These are phyloP conservation scores for Perccottus glenii DNA, from an alignment of 2,113 vertebrate genomes.

Conservation along the genomic window DNA sequence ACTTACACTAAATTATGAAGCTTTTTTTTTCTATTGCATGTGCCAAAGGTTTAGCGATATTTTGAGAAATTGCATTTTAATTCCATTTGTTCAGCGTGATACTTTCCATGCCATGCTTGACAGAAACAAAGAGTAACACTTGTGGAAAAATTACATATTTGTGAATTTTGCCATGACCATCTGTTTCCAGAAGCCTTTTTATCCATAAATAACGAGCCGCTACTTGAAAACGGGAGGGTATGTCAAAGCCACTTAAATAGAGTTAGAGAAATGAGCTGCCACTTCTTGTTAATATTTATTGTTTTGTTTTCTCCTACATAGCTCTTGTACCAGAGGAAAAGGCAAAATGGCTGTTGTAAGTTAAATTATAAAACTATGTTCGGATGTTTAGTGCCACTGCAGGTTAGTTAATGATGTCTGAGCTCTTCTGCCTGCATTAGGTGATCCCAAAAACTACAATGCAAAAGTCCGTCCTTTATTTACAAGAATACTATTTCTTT, in stretches of 20 bases:
- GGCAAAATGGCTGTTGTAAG: slow-evolving; percentile 41
- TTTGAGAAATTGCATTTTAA: slow-evolving; percentile 54
- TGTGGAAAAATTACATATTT: neutral
- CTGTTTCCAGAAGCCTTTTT: slow-evolving; percentile 19
- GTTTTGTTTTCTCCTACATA: slow-evolving; percentile 29
- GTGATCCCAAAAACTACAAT: too few species aligned
- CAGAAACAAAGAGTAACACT: slow-evolving; percentile 26
- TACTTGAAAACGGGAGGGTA: slow-evolving; percentile 22
- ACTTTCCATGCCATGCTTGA: slow-evolving; percentile 26
- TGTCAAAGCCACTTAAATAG: slow-evolving; percentile 26
- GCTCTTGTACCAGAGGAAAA: slow-evolving; percentile 24
- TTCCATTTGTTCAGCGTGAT: slow-evolving; percentile 44
- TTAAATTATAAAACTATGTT: slow-evolving; percentile 24
- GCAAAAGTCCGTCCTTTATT: too few species aligned
- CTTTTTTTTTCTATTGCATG: slow-evolving; percentile 2
- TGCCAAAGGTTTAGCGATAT: slow-evolving; percentile 47
- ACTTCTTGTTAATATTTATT: slow-evolving; percentile 33
- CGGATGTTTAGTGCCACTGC: slow-evolving; percentile 32
- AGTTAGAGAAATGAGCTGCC: slow-evolving; percentile 31
- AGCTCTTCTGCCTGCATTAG: too few species aligned
- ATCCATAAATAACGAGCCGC: slow-evolving; percentile 13
- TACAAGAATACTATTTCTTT: too few species aligned
- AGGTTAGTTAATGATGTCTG: slow-evolving; percentile 11
- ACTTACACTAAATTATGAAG: slow-evolving; percentile 58
- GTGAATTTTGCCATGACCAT: slow-evolving; percentile 21